phyloP scores from a whole-genome alignment of 2,113 vertebrate genomes.

The Lucifuga dentata region DNA sequence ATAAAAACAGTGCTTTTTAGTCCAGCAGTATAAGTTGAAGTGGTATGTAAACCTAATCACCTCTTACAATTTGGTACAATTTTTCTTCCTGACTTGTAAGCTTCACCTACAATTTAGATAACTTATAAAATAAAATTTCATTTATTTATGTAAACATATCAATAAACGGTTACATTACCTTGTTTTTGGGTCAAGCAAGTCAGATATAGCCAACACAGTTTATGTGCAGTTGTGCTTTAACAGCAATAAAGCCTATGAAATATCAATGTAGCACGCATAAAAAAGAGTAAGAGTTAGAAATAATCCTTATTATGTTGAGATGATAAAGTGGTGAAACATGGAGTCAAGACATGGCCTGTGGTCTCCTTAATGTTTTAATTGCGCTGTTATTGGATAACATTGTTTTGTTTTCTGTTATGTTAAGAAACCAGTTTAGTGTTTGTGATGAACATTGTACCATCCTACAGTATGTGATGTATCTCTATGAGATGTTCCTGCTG shows the following conservation, averaged over 20 bases:
- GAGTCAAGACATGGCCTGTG: constrained; percentile 22
- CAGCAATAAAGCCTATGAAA: constrained; percentile 23
- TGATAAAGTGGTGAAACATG: constrained; percentile 29
- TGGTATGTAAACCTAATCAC: constrained; percentile 18
- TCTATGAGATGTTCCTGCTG: constrained; percentile 50
- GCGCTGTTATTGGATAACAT: constrained; percentile 62
- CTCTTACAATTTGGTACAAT: constrained; percentile 56
- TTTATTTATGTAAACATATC: constrained; percentile 34
- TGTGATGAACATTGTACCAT: constrained; percentile 30
- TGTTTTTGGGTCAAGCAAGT: constrained; percentile 14
- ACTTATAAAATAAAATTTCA: constrained; percentile 15
- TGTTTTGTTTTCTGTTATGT: constrained; percentile 29
- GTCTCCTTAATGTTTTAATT: constrained; percentile 40
- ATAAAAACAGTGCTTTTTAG: constrained; percentile 48
- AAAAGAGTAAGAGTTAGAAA: constrained; percentile 15
- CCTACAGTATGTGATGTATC: constrained; percentile 34
- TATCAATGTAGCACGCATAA: constrained; percentile 44
- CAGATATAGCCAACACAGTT: background rate
- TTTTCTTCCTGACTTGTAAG: constrained; percentile 33
- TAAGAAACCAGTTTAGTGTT: constrained; percentile 46
- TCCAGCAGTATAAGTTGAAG: constrained; percentile 45
- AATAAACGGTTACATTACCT: constrained; percentile 9
- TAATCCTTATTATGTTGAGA: constrained; percentile 16
- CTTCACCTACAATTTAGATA: constrained; percentile 23
- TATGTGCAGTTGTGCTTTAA: constrained; percentile 20